Base-by-base conservation (phyloP, 2,797 vertebrate species). In the Chlorospingus flavigularis region DNA sequence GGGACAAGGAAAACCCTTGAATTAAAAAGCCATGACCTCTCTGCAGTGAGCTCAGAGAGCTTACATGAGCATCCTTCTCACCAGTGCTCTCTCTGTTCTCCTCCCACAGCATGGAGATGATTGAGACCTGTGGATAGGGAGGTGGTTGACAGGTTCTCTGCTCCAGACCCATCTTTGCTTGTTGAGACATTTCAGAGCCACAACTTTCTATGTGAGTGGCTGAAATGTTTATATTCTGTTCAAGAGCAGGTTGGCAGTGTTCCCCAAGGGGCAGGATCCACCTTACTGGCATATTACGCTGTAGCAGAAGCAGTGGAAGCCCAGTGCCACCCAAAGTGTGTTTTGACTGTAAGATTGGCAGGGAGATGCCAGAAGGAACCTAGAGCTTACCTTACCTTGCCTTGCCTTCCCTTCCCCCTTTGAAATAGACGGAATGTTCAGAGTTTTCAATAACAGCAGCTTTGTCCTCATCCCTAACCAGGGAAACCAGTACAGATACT, bases 81-180 rank as follows among this genome's bases (percentile, higher is more conserved):
- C 10, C 20, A 43, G 25, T 0, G 0, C 54, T 40, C 37, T 40
- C 37, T 53, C 37, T 17, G 25, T 53, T 62, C 53, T 67, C 24
- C 45, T 39, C 24, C 37, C 8, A 0, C 54, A 61, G 68, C 55
- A 75, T 3, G 0, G 39, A 31, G 62, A 43, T 2, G 1, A 17
- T 1, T 17, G 30, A 66, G 71, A 33, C 37, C 72, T 2, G 2
- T 14, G 54, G 30, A 35, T 18, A 47, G 25, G 51, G 73, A 80
- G 23, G 26, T 47, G 35, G 16, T 65, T 5, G 7, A 50, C 50
- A 55, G 40, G 17, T 51, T 47, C 42, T 20, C 68, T 80, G 50
- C 53, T 67, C 43, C 87, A 58, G 43, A 71, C 42, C 21, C 24
- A 5, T 68, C 60, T 86, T 72, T 53, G 55, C 51, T 28, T 11